phyloP scores from a whole-genome alignment of 1,140 invertebrate genomes.

The Drosophila kurseongensis region DNA sequence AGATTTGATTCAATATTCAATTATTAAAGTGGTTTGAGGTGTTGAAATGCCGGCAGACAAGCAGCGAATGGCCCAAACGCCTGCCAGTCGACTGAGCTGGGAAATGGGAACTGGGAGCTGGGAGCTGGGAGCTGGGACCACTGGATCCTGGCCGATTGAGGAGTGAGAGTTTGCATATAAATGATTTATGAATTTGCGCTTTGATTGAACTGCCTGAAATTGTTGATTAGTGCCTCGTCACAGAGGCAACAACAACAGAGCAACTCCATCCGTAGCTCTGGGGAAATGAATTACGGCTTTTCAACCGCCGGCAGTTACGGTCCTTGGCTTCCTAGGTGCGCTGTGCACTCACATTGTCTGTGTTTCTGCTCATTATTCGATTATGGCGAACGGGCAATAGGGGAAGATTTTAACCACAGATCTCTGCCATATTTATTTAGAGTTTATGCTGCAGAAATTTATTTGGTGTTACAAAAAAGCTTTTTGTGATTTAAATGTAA shows the following conservation, averaged over 20 bases:
- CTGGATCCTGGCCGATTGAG: conserved; percentile 12
- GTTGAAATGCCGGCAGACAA: conserved; percentile 73
- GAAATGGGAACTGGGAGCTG: conserved; percentile 12
- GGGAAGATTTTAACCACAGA: neutral
- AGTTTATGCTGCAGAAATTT: no score
- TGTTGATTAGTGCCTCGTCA: conserved; percentile 78
- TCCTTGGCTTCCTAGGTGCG: conserved; percentile 19
- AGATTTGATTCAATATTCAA: conserved; percentile 83
- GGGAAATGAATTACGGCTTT: conserved; percentile 69
- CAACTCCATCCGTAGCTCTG: conserved; percentile 38
- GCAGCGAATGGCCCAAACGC: conserved; percentile 19
- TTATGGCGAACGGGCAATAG: conserved; percentile 32
- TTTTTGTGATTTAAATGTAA: no score
- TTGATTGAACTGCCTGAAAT: conserved; percentile 78
- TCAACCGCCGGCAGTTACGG: conserved; percentile 28
- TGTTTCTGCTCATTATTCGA: conserved; percentile 56
- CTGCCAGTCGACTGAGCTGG: conserved; percentile 15
- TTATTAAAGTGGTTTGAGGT: conserved; percentile 82
- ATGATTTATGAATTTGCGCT: conserved; percentile 81
- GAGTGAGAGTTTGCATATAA: conserved; percentile 69
- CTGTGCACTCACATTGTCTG: conserved; percentile 28
- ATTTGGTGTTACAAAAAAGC: no score
- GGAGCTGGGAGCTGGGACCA: conserved; percentile 8
- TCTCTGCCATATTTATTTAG: neutral
- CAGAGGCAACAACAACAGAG: conserved; percentile 50